Percentiles rank a stretch among this genome's conserved stretches.
Conservation (phyloP, 2,888 invertebrate genomes). For the Melanargia galathea region DNA sequence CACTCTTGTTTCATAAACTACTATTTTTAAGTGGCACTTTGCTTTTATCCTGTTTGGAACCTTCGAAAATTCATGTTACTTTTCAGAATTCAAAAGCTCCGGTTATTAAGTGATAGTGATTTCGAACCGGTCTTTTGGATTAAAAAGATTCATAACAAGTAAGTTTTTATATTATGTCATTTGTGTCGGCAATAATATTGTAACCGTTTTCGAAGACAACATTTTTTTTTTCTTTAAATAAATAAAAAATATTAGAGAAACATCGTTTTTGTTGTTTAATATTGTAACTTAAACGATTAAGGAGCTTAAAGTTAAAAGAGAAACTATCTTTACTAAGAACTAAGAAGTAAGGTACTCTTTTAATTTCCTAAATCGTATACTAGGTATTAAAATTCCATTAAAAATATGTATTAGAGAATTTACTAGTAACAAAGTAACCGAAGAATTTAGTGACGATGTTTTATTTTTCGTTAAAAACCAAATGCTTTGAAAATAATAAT, state of each 20-base stretch:
- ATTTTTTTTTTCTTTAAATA: slow-evolving; percentile 36
- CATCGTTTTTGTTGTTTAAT: slow-evolving; percentile 3
- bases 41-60: slow-evolving; percentile 15
- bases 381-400: no score
- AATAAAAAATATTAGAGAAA: slow-evolving; percentile 2
- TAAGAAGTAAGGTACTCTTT: no score
- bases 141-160: slow-evolving; percentile 31
- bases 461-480: no score
- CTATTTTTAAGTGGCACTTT: neutral
- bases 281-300: neutral
- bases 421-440: no score
- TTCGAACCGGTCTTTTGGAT: slow-evolving; percentile 44
- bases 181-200: slow-evolving; percentile 44
- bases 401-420: no score
- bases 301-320: no score
- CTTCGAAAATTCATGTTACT: slow-evolving; percentile 17
- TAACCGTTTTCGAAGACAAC: slow-evolving; percentile 46
- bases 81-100: slow-evolving; percentile 34
- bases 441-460: no score
- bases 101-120: slow-evolving; percentile 36
- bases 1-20: neutral
- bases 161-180: slow-evolving; percentile 42
- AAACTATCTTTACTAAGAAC: no score
- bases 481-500: neutral
- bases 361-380: no score